Conservation (phyloP, 2,888 invertebrate genomes). For the Adelognathus sp. region DNA sequence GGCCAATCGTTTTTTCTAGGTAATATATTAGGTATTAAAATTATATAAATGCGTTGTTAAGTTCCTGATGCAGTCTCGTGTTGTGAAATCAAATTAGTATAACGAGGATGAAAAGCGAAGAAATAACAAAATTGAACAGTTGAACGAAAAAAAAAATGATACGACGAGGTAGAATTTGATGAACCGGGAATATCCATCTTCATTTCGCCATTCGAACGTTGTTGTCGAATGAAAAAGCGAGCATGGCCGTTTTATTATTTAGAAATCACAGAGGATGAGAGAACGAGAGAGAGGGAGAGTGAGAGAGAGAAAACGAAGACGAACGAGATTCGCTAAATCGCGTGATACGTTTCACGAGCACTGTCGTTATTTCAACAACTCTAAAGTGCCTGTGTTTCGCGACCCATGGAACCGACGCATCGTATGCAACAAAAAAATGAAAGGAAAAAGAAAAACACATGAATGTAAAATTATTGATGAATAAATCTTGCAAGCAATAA, state of each 20-base stretch:
- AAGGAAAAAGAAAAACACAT: too few relatives aligned
- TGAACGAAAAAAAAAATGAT: not conserved
- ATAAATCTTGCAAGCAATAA: constrained; percentile 76
- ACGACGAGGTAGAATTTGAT: constrained; percentile 22
- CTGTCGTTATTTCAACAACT: constrained; percentile 67
- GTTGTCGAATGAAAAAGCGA: constrained; percentile 52
- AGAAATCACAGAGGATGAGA: too few relatives aligned
- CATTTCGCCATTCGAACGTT: constrained; percentile 36
- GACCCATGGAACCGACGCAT: constrained; percentile 37
- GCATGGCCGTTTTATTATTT: constrained; percentile 44
- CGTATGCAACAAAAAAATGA: constrained; percentile 61
- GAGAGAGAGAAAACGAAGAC: constrained; percentile 43
- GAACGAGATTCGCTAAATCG: constrained; percentile 58
- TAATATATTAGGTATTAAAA: constrained; percentile 68
- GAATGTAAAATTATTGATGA: constrained; percentile 78
- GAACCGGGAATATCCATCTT: constrained; percentile 9
- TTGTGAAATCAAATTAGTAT: constrained; percentile 78
- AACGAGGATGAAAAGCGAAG: constrained; percentile 57
- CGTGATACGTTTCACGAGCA: constrained; percentile 69
- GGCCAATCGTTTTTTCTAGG: constrained; percentile 72
- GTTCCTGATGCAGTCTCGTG: constrained; percentile 78
- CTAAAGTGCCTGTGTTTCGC: constrained; percentile 63
- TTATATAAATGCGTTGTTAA: constrained; percentile 70
- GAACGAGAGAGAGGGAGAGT: constrained; percentile 18
- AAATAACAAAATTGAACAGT: not conserved